Evolutionary conservation across 2,797 vertebrate species (phyloP).

Genomic region (Serranus cabrilla): DNA sequence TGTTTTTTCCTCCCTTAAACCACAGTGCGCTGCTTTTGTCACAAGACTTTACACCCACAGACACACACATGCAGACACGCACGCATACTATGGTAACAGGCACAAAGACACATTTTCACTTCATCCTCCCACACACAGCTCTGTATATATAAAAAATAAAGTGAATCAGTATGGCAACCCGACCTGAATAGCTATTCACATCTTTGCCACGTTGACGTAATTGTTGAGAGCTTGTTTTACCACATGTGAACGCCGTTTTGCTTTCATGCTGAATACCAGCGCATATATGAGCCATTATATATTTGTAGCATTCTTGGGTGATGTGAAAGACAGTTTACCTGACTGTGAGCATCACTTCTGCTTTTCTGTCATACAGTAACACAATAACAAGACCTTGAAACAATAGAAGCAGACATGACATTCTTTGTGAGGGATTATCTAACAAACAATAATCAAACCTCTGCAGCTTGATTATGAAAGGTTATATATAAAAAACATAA

Average conservation of each 20-base stretch:
- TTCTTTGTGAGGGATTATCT: not conserved
- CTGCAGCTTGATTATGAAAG: not conserved
- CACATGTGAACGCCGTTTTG: conserved; percentile 53
- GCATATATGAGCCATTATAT: not conserved
- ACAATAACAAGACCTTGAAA: conserved; percentile 16
- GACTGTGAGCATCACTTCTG: not conserved
- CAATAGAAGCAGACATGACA: not conserved
- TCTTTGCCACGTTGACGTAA: conserved; percentile 60
- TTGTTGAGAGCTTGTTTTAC: conserved; percentile 38
- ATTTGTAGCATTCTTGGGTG: not conserved
- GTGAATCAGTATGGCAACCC: conserved; percentile 35
- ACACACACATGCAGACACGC: conserved; percentile 25
- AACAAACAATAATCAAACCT: not conserved
- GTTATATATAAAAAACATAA: too few relatives aligned
- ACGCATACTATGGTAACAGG: conserved; percentile 18
- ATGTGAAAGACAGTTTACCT: conserved; percentile 3
- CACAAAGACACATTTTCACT: conserved; percentile 46
- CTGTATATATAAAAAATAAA: conserved; percentile 37
- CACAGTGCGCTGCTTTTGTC: conserved; percentile 69
- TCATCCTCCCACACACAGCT: conserved; percentile 51
- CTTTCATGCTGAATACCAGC: conserved; percentile 21
- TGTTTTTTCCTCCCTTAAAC: conserved; percentile 48
- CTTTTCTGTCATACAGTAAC: not conserved
- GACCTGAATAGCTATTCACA: conserved; percentile 34
- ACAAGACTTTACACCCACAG: conserved; percentile 61